A percentile compares a stretch with the other conserved stretches of the same genome.
Conservation (phyloP, 2,113 vertebrate genomes). For the Cyrtonyx montezumae region DNA sequence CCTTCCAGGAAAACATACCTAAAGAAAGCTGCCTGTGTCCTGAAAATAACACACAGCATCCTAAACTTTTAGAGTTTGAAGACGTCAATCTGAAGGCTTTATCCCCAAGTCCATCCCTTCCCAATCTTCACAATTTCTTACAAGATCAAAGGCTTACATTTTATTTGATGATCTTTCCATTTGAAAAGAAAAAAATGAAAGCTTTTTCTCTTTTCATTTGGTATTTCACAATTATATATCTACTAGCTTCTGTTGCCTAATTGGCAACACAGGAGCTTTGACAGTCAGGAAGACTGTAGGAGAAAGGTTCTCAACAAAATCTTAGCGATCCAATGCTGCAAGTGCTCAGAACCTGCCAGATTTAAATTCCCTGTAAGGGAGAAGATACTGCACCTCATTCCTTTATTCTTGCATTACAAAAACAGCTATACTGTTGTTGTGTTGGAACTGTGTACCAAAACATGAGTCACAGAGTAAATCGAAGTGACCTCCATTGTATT, state of each 20-base stretch:
- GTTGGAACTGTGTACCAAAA: fast-evolving
- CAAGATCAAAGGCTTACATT: neutral
- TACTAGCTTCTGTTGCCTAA: neutral
- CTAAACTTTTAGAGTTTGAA: neutral
- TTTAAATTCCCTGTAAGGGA: neutral
- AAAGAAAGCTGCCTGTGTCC: neutral
- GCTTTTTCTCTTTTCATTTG: neutral
- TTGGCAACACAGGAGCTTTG: fast-evolving
- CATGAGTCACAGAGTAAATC: neutral
- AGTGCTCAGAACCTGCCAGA: neutral
- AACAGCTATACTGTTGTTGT: neutral
- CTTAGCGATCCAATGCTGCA: neutral
- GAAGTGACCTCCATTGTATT: neutral
- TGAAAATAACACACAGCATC: neutral
- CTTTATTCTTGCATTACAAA: neutral
- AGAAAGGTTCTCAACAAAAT: neutral
- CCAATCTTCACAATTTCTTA: neutral
- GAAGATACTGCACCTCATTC: neutral
- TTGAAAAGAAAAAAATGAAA: neutral
- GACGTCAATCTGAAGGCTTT: neutral
- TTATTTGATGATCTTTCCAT: neutral
- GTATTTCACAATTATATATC: neutral
- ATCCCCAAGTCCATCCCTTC: neutral
- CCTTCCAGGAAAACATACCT: neutral
- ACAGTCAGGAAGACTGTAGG: neutral